Conservation (phyloP, 2,888 invertebrate species). For the Imbricaverruca yamaguchii region DNA sequence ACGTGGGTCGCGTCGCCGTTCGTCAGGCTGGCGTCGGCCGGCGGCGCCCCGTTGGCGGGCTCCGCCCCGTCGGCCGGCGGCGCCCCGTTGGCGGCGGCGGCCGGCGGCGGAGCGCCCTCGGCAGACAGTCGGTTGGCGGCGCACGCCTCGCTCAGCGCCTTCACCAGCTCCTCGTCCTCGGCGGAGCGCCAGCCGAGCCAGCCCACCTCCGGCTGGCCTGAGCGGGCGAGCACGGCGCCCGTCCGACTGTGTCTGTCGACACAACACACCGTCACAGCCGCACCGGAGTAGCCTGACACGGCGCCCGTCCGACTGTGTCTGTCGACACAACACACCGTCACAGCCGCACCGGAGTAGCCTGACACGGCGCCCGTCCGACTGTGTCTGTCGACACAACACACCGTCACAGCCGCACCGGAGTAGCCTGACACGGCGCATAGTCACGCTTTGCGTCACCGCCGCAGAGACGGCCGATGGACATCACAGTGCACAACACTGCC, state of each 20-base stretch:
- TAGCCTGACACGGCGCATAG: no score
- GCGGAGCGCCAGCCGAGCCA: conserved; percentile 87
- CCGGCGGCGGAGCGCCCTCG: neutral
- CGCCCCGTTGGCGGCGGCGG: conserved; percentile 12
- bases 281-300: no score
- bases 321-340: neutral
- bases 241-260: neutral
- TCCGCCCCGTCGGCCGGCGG: no score
- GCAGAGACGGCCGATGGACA: no score
- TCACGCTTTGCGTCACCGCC: no score
- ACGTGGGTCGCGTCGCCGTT: neutral
- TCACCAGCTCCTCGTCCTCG: conserved; percentile 81
- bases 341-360: no score
- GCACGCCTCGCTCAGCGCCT: conserved; percentile 73
- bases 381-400: neutral
- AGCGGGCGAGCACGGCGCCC: conserved; percentile 87
- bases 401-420: no score
- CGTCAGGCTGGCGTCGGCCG: neutral
- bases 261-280: no score
- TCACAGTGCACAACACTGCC: no score
- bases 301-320: conserved; percentile 45
- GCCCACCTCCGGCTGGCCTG: conserved; percentile 92
- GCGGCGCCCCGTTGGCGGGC: neutral
- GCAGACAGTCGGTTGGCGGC: conserved; percentile 53
- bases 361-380: conserved; percentile 45